These are phyloP conservation scores for Chirona hameri DNA, from an alignment of 2,888 invertebrate genomes.

Conservation along the genomic window DNA sequence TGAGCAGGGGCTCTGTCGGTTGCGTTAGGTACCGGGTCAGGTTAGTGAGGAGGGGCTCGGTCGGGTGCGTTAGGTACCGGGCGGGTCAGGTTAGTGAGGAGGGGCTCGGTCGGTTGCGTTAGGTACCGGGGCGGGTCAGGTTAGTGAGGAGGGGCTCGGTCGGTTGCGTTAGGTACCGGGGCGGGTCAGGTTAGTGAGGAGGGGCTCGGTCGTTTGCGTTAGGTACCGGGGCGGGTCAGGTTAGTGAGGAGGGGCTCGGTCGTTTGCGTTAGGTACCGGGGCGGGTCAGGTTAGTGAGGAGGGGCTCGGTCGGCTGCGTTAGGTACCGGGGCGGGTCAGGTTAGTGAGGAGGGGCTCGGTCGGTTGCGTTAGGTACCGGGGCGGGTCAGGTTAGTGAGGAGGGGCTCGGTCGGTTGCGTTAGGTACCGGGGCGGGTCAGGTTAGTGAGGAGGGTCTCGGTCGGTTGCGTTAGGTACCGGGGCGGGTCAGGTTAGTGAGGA, in stretches of 20 bases:
- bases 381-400: slow-evolving; percentile 55
- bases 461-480: too few species aligned
- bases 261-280: too few species aligned
- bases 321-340: slow-evolving; percentile 52
- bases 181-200: slow-evolving; percentile 55
- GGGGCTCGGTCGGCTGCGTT: too few species aligned
- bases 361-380: too few species aligned
- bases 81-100: slow-evolving; percentile 55
- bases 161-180: too few species aligned
- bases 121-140: slow-evolving; percentile 52
- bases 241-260: slow-evolving; percentile 44
- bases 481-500: slow-evolving; percentile 55
- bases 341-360: slow-evolving; percentile 44
- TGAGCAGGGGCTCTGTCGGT: too few species aligned
- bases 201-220: too few species aligned
- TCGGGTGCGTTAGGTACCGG: too few species aligned
- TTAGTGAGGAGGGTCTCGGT: slow-evolving; percentile 44
- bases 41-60: slow-evolving; percentile 48
- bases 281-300: slow-evolving; percentile 55
- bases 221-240: slow-evolving; percentile 52
- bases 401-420: too few species aligned
- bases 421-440: slow-evolving; percentile 52
- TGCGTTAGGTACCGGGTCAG: slow-evolving; percentile 49
- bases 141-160: slow-evolving; percentile 44
- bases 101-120: too few species aligned